Evolutionary conservation across 2,797 vertebrate species (phyloP).

Genomic region (Lepidocolaptes lacrymiger): DNA sequence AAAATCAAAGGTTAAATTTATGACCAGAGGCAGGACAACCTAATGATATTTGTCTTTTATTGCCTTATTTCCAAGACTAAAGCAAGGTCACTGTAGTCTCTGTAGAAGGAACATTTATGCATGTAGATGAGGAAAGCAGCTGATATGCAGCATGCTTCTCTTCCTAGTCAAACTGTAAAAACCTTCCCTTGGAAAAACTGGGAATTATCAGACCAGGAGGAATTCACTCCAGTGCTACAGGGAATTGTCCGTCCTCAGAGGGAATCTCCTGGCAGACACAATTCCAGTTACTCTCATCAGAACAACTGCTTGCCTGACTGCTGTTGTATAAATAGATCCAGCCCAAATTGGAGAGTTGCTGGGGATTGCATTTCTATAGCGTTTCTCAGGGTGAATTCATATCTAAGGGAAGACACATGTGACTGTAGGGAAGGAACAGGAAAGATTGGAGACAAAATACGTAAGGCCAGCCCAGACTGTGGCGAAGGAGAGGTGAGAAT

Average conservation of each 20-base stretch:
- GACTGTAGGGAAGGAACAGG: background rate
- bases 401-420: background rate
- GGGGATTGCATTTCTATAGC: background rate
- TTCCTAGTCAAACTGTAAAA: background rate
- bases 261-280: background rate
- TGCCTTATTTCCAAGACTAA: background rate
- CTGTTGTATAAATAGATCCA: background rate
- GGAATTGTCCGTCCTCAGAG: background rate
- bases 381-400: background rate
- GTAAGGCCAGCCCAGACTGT: background rate
- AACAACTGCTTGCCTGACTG: background rate
- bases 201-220: background rate
- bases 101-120: background rate
- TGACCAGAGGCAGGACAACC: background rate
- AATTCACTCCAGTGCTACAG: background rate
- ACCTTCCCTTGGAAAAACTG: background rate
- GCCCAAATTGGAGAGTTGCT: background rate
- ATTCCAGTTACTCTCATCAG: background rate
- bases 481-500: background rate
- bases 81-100: background rate
- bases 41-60: background rate
- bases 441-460: background rate
- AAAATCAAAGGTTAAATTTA: background rate
- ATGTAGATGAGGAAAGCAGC: background rate
- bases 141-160: rapidly evolving